These are phyloP conservation scores for Embiotoca jacksoni DNA, from an alignment of 2,113 vertebrate genomes.

Conservation along the genomic window DNA sequence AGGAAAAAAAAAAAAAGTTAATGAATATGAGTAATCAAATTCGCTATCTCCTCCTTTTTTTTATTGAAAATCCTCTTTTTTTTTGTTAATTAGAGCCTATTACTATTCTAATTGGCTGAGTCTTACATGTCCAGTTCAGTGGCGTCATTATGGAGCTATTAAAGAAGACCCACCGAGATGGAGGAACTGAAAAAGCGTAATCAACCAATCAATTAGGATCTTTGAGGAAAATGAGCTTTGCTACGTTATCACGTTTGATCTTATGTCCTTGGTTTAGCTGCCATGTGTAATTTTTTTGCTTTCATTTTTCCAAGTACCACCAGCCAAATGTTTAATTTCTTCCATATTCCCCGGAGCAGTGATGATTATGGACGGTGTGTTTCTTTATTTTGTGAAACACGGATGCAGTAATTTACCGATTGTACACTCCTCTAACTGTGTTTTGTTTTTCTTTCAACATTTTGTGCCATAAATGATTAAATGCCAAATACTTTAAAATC, in stretches of 20 bases:
- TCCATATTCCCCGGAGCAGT: constrained; percentile 15
- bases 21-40: constrained; percentile 97
- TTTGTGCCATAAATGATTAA: neutral
- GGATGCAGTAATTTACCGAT: neutral
- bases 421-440: too few relatives aligned
- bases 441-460: neutral
- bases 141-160: constrained; percentile 84
- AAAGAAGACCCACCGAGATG: constrained; percentile 82
- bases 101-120: constrained; percentile 89
- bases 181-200: constrained; percentile 80
- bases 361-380: neutral
- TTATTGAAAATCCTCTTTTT: constrained; percentile 93
- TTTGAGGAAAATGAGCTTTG: constrained; percentile 82
- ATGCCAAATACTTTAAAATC: too few relatives aligned
- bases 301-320: constrained; percentile 43
- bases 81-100: constrained; percentile 96
- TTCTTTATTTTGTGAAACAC: constrained; percentile 16
- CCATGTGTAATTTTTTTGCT: constrained; percentile 33
- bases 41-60: constrained; percentile 90
- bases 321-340: constrained; percentile 54
- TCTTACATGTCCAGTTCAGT: constrained; percentile 79
- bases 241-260: constrained; percentile 81
- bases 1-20: constrained; percentile 85
- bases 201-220: constrained; percentile 85
- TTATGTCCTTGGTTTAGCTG: constrained; percentile 78